Base-by-base conservation (phyloP, 2,113 vertebrate genomes). In the Panurus biarmicus region DNA sequence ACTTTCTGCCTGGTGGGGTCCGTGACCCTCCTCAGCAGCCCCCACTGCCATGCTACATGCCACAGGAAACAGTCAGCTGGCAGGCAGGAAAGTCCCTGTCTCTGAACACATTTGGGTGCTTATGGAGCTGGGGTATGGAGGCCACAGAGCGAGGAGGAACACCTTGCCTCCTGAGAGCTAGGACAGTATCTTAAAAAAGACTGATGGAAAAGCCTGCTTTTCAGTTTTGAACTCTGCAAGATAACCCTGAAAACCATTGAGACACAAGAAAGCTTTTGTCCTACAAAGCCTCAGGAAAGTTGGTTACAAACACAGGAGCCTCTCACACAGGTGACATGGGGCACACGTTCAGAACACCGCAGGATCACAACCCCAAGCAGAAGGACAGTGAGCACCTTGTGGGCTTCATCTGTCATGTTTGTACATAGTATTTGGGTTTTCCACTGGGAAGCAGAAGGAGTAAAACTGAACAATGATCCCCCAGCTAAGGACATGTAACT, bases 1-100 rank as follows among this genome's bases (percentile, higher is more conserved):
- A 71, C 10, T 81, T 78, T 62, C 51, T 81, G 33, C 29, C 12
- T 1, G 1, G 21, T 1, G 2, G 24, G 29, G 6, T 35, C 24
- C 1, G 6, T 64, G 38, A 4, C 4, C 18, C n/a, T 48, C 35
- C 38, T 62, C 4, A 14, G 28, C 20, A 61, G 26, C 35, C 38
- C 10, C 35, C 5, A 29, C 15, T 25, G 45, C 7, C 2, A 0
- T 40, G 31, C 16, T 29, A 5, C 5, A 8, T 5, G 17, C 21
- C 67, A 79, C 11, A 67, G 71, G 6, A 29, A 72, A 57, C 5
- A 28, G 25, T 17, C 42, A 82, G 19, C 38, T n/a, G 48, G 20
- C 33, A 71, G 51, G 36, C 38, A 61, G 44, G 53, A 4, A 38
- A 57, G 23, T 19, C 6, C 10, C 19, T 17, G 18, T 26, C 25